Evolutionary conservation across 2,797 vertebrate genomes (phyloP).

Genomic region (Rhyacichthys aspro): DNA sequence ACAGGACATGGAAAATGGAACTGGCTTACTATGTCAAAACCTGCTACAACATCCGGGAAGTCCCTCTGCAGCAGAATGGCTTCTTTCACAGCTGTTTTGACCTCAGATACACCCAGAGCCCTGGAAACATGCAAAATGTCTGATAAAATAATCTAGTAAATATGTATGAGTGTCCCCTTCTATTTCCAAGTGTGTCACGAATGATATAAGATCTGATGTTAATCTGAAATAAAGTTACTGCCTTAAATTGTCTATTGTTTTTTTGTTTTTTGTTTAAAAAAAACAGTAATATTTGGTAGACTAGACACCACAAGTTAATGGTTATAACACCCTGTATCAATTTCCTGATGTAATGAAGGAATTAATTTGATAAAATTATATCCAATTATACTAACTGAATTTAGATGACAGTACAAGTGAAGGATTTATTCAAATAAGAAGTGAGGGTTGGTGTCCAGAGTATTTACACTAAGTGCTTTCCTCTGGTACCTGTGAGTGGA

Average conservation of each 20-base stretch:
- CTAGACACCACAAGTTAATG: not conserved
- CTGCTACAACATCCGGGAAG: slow-evolving; percentile 87
- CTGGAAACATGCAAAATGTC: slow-evolving; percentile 58
- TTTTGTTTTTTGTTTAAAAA: too few relatives aligned
- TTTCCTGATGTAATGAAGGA: not conserved
- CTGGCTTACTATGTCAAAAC: slow-evolving; percentile 89
- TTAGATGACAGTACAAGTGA: not conserved
- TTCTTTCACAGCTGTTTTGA: slow-evolving; percentile 80
- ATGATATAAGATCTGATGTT: too few relatives aligned
- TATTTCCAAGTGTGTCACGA: too few relatives aligned
- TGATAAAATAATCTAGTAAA: not conserved
- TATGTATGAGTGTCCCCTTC: not conserved
- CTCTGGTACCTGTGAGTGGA: slow-evolving; percentile 82
- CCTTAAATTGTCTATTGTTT: not conserved
- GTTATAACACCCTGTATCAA: not conserved
- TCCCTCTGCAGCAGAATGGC: slow-evolving; percentile 80
- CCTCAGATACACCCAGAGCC: slow-evolving; percentile 71
- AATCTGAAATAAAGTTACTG: not conserved
- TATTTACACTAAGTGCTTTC: not conserved
- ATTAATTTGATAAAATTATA: not conserved
- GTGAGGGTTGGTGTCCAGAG: too few relatives aligned
- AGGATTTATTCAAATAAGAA: not conserved
- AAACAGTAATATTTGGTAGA: not conserved
- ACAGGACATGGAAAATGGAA: not conserved
- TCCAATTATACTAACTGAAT: not conserved